Evolutionary conservation across 2,113 vertebrate genomes (phyloP), one percentile per base, ranked within the genome.

Genomic region (Tachycineta bicolor): DNA sequence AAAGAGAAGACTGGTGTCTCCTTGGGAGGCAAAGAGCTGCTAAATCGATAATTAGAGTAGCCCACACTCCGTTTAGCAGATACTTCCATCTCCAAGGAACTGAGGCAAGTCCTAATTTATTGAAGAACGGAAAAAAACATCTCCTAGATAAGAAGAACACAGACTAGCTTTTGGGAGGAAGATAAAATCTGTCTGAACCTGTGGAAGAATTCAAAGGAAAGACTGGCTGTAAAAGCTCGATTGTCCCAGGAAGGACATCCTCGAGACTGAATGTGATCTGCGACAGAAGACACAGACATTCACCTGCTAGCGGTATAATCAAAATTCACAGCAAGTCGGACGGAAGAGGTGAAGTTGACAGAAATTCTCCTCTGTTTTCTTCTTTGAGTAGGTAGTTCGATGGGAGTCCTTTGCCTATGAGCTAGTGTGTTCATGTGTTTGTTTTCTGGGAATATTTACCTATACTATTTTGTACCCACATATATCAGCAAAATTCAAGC

Each of bases 261-360:
- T 58, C 15, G 14, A 28, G 73, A 14, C 8, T 34, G 58, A 26
- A 49, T 3, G 50, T 50, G 31, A 77, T 14, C 55, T 0, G 17
- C 26, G 6, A 7, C 20, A 43, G 52, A 59, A 28, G 4, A 14
- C 18, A 15, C 22, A 44, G 55, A 34, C 12, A 24, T 28, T 44
- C 46, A 29, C 3, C n/a, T 50, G 43, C 68, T 14, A 8, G n/a
- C n/a, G 18, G 87, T 63, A 14, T 1, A 5, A 63, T 29, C 47
- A 34, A 62, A 69, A 67, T 4, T 39, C 74, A 4, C 41, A 33
- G 37, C 50, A 22, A 23, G 9, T 11, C 47, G 7, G 52, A 26
- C 0, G 3, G 24, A 19, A 13, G 28, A 44, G 62, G 12, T 10
- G 33, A 19, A 52, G 46, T 0, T 33, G 15, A 6, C 4, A 0